Percentiles rank a stretch among this genome's conserved stretches.
Conservation (phyloP, 2,113 vertebrate species). For the Vireo altiloquus region DNA sequence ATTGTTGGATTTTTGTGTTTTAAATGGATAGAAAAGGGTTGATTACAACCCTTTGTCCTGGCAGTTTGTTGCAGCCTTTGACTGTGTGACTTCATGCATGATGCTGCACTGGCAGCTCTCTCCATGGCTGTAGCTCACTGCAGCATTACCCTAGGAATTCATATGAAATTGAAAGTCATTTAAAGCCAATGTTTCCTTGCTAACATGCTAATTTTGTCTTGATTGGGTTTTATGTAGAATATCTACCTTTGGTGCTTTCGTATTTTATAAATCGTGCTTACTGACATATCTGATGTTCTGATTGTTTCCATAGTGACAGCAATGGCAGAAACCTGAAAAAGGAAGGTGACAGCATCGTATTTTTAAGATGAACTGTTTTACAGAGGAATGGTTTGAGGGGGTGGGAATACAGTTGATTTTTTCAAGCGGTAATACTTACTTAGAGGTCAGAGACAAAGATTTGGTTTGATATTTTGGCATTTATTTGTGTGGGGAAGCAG, state of each 20-base stretch:
- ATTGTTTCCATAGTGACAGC: conserved; percentile 61
- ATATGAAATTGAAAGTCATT: background rate
- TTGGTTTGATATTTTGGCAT: background rate
- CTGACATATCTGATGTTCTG: conserved; percentile 13
- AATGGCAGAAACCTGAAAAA: conserved; percentile 27
- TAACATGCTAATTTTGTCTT: conserved; percentile 19
- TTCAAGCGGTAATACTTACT: background rate
- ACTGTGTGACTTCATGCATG: background rate
- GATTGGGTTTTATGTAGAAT: background rate
- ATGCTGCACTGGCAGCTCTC: background rate
- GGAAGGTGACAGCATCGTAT: conserved; percentile 11
- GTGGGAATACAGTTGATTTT: background rate
- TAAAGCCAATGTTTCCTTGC: background rate
- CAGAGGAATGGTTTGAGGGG: background rate
- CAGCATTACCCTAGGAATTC: background rate
- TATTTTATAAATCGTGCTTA: conserved; percentile 28
- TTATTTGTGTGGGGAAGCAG: background rate
- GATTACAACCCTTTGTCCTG: background rate
- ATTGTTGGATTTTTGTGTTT: background rate
- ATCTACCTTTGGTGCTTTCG: background rate
- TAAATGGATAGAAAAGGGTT: background rate
- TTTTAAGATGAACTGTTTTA: conserved; percentile 34
- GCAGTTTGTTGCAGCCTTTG: background rate
- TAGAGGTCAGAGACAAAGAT: background rate
- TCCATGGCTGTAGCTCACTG: background rate